These are phyloP conservation scores for Poecilus cupreus DNA, from an alignment of 2,888 invertebrate species.

Conservation along the genomic window DNA sequence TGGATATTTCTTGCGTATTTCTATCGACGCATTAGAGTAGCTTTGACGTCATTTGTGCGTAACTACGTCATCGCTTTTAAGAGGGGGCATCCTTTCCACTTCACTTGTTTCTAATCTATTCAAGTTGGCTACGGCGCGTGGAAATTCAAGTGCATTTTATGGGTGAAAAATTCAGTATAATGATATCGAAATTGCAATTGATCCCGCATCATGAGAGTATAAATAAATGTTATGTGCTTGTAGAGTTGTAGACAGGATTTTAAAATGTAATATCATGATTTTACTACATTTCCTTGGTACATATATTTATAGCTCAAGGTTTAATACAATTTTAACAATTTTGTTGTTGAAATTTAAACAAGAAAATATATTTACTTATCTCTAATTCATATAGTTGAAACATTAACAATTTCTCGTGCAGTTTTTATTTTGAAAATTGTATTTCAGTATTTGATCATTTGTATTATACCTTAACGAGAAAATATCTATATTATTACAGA, in stretches of 20 bases:
- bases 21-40: slow-evolving; percentile 15
- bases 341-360: background rate
- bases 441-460: too few relatives aligned
- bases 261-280: background rate
- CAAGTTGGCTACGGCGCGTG: background rate
- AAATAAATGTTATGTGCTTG: slow-evolving; percentile 11
- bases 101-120: slow-evolving; percentile 49
- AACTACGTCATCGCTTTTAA: slow-evolving; percentile 41
- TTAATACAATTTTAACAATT: background rate
- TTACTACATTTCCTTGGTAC: background rate
- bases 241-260: background rate
- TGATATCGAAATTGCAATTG: background rate
- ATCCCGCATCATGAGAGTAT: background rate
- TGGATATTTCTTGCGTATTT: background rate
- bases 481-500: too few relatives aligned
- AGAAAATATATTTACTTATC: too few relatives aligned
- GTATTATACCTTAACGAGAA: too few relatives aligned
- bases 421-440: too few relatives aligned
- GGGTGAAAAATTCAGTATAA: slow-evolving; percentile 20
- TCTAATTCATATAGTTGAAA: too few relatives aligned
- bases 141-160: slow-evolving; percentile 33
- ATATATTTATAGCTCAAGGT: background rate
- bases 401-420: too few relatives aligned
- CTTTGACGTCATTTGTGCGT: slow-evolving; percentile 37
- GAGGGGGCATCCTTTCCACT: slow-evolving; percentile 19